Evolutionary conservation across 2,797 vertebrate genomes (phyloP).

Genomic region (Anableps anableps): DNA sequence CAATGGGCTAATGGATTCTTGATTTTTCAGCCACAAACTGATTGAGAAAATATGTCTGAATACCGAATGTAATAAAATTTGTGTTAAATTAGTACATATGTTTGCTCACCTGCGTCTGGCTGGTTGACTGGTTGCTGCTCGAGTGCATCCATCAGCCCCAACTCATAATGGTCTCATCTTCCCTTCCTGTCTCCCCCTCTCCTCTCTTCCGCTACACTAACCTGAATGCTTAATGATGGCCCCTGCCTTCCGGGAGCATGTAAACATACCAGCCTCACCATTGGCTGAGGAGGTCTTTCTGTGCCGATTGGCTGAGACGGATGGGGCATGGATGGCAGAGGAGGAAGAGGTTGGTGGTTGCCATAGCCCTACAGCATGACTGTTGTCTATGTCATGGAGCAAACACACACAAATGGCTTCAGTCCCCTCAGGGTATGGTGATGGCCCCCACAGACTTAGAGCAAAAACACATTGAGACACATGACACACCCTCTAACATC

Average conservation of each 20-base stretch:
- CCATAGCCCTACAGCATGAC: conserved; percentile 65
- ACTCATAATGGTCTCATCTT: conserved; percentile 70
- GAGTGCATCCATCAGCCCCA: conserved; percentile 66
- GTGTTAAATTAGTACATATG: conserved; percentile 30
- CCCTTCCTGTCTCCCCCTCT: conserved; percentile 41
- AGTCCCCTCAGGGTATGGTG: conserved; percentile 57
- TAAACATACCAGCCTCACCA: conserved; percentile 70
- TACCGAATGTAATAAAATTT: conserved; percentile 16
- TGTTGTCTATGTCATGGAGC: conserved; percentile 52
- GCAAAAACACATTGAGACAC: conserved; percentile 69
- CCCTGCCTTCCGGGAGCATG: conserved; percentile 71
- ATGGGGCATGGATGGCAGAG: conserved; percentile 59
- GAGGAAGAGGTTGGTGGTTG: conserved; percentile 69
- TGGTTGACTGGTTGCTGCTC: conserved; percentile 47
- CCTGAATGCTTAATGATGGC: conserved; percentile 79
- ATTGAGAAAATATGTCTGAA: conserved; percentile 6
- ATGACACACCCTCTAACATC: conserved; percentile 74
- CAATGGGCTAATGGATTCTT: conserved; percentile 15
- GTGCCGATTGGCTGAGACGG: conserved; percentile 61
- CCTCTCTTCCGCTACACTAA: conserved; percentile 73
- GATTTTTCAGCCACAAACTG: conserved; percentile 4
- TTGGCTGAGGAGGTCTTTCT: conserved; percentile 67
- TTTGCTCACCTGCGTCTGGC: conserved; percentile 61
- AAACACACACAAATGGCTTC: conserved; percentile 27
- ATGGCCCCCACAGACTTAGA: conserved; percentile 60